Evolutionary conservation across 1,140 invertebrate genomes (phyloP).

Genomic region (Drosophila insularis): DNA sequence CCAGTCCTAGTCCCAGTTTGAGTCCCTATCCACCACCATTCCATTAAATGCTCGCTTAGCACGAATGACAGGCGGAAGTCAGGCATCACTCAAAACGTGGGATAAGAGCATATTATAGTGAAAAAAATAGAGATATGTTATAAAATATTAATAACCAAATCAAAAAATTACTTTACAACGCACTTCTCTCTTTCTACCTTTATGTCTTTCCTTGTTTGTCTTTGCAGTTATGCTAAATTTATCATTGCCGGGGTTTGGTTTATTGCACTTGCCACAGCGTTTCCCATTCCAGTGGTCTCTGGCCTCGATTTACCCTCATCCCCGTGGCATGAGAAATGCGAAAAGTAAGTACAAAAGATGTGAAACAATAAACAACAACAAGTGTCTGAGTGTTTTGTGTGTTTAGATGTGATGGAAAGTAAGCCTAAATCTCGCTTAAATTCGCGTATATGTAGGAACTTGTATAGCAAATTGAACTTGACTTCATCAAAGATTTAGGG

Average conservation of each 20-base stretch:
- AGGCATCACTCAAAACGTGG: conserved; percentile 39
- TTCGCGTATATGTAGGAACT: background rate
- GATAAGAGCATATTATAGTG: background rate
- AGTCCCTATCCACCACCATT: conserved; percentile 9
- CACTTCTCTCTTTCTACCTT: conserved; percentile 12
- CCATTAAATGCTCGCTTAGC: conserved; percentile 37
- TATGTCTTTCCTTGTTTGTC: background rate
- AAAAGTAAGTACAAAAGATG: conserved; percentile 84
- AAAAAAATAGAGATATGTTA: background rate
- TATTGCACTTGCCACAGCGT: conserved; percentile 90
- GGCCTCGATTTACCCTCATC: conserved; percentile 84
- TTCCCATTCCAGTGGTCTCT: conserved; percentile 90
- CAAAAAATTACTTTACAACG: conserved; percentile 9
- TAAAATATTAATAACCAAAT: conserved; percentile 25
- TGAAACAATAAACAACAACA: conserved; percentile 19
- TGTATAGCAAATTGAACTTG: background rate
- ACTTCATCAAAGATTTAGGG: conserved; percentile 8
- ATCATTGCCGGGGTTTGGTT: conserved; percentile 91
- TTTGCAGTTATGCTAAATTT: conserved; percentile 85
- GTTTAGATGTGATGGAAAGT: conserved; percentile 11
- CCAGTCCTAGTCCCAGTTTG: background rate
- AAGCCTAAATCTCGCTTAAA: background rate
- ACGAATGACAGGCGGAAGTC: conserved; percentile 14
- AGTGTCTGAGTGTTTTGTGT: conserved; percentile 12
- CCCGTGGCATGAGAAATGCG: conserved; percentile 85